Evolutionary conservation across 2,888 invertebrate species (phyloP), one percentile per base, ranked within the genome.

Genomic region (Leptinotarsa haldemani): DNA sequence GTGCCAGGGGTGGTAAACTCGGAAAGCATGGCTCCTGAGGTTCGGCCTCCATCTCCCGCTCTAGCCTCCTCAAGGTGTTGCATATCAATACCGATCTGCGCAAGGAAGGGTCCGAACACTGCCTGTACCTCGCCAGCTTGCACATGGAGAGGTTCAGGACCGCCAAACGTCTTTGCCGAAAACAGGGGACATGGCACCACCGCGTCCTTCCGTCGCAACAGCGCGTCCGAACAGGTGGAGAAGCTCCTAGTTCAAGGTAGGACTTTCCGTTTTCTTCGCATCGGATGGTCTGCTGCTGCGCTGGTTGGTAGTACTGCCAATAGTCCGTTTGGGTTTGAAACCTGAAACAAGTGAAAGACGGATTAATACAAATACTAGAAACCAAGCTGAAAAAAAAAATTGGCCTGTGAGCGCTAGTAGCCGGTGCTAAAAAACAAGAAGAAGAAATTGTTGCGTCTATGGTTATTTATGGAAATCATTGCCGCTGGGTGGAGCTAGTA

Each of bases 61-160:
- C 78, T n/a, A 79, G 69, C 78, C 83, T 75, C 86, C 96, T 93
- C 79, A 97, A 87, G 72, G 97, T 97, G 88, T 97, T 97, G 90
- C 96, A 96, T 84, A 97, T 97, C 77, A 97, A 92, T 85, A 97
- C 97, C 65, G 96, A 97, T 77, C 96, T 93, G 82, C 95, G 92
- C 74, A 97, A 89, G 76, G 95, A 95, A 61, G 97, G 96, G 87
- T 97, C 97, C 71, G 95, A 94, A 80, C 94, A 94, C 87, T 96
- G 96, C 71, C 96, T 92, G 84, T 95, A 94, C 79, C 95, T 91
- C 84, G 95, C 94, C 80, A 97, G 89, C 88, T 97, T 97, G 87
- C 94, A 93, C 93, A 97, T 96, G 80, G 96, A 97, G 80, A 97
- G 91, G 87, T 97, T 96, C 87, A 97, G 93, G 85, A 97, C 95